These are phyloP conservation scores for Pteromalus puparum DNA, from an alignment of 1,140 invertebrate species.

Conservation along the genomic window DNA sequence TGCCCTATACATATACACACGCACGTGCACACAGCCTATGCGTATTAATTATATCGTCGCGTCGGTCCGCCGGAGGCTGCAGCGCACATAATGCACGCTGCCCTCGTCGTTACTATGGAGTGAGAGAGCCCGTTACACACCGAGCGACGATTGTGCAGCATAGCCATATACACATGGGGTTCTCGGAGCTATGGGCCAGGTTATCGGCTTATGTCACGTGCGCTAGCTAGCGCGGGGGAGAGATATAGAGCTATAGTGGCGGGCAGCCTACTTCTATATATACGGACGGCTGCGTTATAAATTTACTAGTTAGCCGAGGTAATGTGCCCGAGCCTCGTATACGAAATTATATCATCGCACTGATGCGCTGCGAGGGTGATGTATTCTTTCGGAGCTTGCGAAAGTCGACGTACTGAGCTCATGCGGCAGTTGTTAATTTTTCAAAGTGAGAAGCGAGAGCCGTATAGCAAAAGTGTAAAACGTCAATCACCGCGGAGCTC, in stretches of 20 bases:
- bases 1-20: background rate
- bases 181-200: background rate
- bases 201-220: slow-evolving; percentile 39
- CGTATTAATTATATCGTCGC: slow-evolving; percentile 31
- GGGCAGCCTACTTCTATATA: background rate
- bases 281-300: slow-evolving; percentile 21
- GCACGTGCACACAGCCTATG: background rate
- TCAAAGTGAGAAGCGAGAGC: background rate
- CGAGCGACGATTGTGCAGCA: background rate
- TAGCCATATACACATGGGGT: background rate
- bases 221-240: too few relatives aligned
- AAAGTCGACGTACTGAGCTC: background rate
- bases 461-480: background rate
- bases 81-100: slow-evolving; percentile 3
- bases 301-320: slow-evolving; percentile 21
- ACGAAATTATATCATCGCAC: too few relatives aligned
- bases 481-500: slow-evolving; percentile 15
- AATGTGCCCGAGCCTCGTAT: background rate
- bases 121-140: slow-evolving; percentile 19
- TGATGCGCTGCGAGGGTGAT: too few relatives aligned
- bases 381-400: background rate
- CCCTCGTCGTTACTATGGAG: slow-evolving; percentile 14
- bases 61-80: background rate
- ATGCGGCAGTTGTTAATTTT: background rate
- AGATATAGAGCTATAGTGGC: background rate